A percentile compares a stretch with the other conserved stretches of the same genome.
Evolutionary conservation across 2,113 vertebrate species (phyloP).

Genomic region (Forbesichthys papilliferus): DNA sequence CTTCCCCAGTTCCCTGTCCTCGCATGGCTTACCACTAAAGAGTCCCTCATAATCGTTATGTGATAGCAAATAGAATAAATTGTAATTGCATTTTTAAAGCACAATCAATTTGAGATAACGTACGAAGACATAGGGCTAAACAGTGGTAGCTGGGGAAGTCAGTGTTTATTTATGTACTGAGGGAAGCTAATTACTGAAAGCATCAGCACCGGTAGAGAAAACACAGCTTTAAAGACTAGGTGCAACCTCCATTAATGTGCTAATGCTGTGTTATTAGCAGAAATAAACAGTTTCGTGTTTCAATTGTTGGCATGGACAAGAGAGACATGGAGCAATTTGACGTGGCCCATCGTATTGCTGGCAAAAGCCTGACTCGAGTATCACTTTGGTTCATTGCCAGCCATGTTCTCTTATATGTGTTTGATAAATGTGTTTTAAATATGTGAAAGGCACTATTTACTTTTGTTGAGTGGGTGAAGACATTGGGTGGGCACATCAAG

Average conservation of each 20-base stretch:
- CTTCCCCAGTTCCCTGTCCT: slow-evolving; percentile 35
- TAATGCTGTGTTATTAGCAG: slow-evolving; percentile 49
- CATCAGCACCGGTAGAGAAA: slow-evolving; percentile 27
- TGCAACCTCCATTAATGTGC: slow-evolving; percentile 47
- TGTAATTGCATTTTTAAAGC: slow-evolving; percentile 76
- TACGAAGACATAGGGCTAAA: slow-evolving; percentile 62
- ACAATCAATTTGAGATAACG: slow-evolving; percentile 75
- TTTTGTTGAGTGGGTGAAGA: neutral
- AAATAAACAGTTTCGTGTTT: slow-evolving; percentile 32
- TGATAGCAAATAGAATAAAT: slow-evolving; percentile 70
- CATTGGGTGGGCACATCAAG: slow-evolving; percentile 11
- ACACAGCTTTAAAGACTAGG: slow-evolving; percentile 33
- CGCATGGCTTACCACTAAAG: slow-evolving; percentile 70
- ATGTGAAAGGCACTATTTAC: slow-evolving; percentile 23
- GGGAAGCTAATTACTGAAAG: slow-evolving; percentile 63
- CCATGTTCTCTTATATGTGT: slow-evolving; percentile 22
- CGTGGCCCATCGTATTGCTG: slow-evolving; percentile 15
- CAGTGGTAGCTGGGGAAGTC: slow-evolving; percentile 48
- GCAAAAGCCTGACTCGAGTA: slow-evolving; percentile 4
- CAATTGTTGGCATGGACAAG: slow-evolving; percentile 23
- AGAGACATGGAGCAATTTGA: slow-evolving; percentile 19
- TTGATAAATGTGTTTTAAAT: slow-evolving; percentile 38
- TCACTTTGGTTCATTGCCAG: slow-evolving; percentile 32
- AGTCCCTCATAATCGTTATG: slow-evolving; percentile 69
- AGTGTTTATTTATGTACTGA: slow-evolving; percentile 62